Evolutionary conservation across 2,888 invertebrate genomes (phyloP).

Genomic region (Geophilus truncorum): DNA sequence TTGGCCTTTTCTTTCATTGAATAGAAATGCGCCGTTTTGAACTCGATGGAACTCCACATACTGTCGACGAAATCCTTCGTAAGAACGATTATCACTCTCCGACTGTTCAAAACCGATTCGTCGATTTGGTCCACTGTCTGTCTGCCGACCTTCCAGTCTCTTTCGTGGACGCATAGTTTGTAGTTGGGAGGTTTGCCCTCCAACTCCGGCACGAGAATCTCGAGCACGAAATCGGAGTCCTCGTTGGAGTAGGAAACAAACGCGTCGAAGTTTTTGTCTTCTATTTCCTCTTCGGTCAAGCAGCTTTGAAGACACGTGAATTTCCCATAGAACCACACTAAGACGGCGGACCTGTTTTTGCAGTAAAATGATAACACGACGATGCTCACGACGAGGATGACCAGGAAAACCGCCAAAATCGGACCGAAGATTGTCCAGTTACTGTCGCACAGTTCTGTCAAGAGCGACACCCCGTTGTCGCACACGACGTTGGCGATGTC

Average conservation of each 20-base stretch:
- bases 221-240: slow-evolving; percentile 56
- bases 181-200: slow-evolving; percentile 59
- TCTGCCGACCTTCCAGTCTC: slow-evolving; percentile 70
- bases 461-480: not conserved
- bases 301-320: not conserved
- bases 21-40: slow-evolving; percentile 64
- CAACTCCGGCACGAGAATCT: slow-evolving; percentile 57
- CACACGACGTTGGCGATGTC: slow-evolving; percentile 32
- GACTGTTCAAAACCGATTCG: slow-evolving; percentile 64
- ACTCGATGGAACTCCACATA: slow-evolving; percentile 70
- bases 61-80: slow-evolving; percentile 65
- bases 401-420: slow-evolving; percentile 36
- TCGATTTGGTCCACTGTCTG: slow-evolving; percentile 66
- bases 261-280: slow-evolving; percentile 48
- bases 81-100: slow-evolving; percentile 64
- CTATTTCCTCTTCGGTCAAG: not conserved
- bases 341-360: not conserved
- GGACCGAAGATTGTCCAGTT: not conserved
- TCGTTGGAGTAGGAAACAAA: slow-evolving; percentile 51
- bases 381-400: slow-evolving; percentile 37
- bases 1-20: slow-evolving; percentile 63
- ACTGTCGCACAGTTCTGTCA: not conserved
- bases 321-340: slow-evolving; percentile 40
- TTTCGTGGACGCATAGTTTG: slow-evolving; percentile 65
- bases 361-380: slow-evolving; percentile 8